Evolutionary conservation across 2,113 vertebrate genomes (phyloP).

Genomic region (Tetrao urogallus): DNA sequence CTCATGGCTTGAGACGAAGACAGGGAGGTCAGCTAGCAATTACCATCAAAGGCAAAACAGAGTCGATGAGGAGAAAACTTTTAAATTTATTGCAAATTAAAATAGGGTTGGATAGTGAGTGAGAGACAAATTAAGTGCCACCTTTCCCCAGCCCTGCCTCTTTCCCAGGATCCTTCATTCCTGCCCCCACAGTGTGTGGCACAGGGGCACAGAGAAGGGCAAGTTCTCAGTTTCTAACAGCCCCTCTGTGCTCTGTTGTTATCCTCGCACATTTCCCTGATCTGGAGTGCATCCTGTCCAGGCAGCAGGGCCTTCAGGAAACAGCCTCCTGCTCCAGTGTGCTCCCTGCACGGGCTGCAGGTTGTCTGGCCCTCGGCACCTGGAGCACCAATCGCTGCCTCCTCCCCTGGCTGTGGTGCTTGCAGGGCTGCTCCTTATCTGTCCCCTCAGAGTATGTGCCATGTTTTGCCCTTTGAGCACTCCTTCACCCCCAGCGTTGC

Average conservation of each 20-base stretch:
- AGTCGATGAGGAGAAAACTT: fast-evolving
- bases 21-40: fast-evolving
- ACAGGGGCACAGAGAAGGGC: neutral
- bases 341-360: neutral
- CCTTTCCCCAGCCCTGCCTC: neutral
- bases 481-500: fast-evolving
- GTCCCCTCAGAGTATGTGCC: fast-evolving
- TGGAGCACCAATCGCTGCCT: fast-evolving
- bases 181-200: fast-evolving
- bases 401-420: fast-evolving
- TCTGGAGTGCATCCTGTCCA: fast-evolving
- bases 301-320: neutral
- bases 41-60: neutral
- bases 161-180: neutral
- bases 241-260: neutral
- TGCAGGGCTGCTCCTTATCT: neutral
- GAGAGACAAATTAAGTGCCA: neutral
- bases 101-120: neutral
- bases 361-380: fast-evolving
- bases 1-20: fast-evolving
- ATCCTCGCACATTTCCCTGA: fast-evolving
- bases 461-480: neutral
- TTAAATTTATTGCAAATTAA: neutral
- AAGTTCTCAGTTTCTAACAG: neutral
- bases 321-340: neutral